Evolutionary conservation across 1,140 invertebrate species (phyloP).

Genomic region (Bombus breviceps): DNA sequence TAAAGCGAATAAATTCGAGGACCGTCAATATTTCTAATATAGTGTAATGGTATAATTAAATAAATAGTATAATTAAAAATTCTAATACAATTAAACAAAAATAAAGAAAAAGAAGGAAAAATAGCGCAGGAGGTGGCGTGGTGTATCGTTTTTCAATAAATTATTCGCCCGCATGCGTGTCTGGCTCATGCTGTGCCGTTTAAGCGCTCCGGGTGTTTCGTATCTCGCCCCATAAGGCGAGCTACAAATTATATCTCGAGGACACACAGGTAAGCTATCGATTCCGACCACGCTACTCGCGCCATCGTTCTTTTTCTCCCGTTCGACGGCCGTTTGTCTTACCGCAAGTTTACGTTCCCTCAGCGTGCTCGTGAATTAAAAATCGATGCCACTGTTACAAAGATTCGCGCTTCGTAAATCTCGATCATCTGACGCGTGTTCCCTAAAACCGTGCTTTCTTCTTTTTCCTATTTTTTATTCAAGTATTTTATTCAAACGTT

Average conservation of each 20-base stretch:
- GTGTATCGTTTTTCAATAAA: constrained; percentile 25
- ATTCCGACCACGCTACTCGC: background rate
- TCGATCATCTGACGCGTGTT: background rate
- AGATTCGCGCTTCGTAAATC: constrained; percentile 20
- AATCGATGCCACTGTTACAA: constrained; percentile 10
- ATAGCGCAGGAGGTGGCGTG: too few relatives aligned
- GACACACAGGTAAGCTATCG: constrained; percentile 19
- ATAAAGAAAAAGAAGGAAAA: background rate
- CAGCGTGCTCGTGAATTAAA: constrained; percentile 44
- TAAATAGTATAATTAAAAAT: background rate
- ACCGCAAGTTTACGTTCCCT: constrained; percentile 2
- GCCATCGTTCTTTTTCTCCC: background rate
- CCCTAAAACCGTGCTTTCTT: background rate
- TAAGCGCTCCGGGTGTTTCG: constrained; percentile 7
- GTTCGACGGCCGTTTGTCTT: constrained; percentile 6
- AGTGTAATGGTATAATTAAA: too few relatives aligned
- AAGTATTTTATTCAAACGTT: too few relatives aligned
- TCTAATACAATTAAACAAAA: background rate
- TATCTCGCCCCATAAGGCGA: constrained; percentile 9
- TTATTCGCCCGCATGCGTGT: background rate
- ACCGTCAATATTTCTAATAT: background rate
- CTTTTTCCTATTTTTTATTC: too few relatives aligned
- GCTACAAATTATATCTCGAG: constrained; percentile 32
- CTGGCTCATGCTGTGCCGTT: constrained; percentile 3
- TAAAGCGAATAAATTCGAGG: too few relatives aligned